phyloP scores from a whole-genome alignment of 1,140 invertebrate genomes.

The Rhyacophila brunnea region DNA sequence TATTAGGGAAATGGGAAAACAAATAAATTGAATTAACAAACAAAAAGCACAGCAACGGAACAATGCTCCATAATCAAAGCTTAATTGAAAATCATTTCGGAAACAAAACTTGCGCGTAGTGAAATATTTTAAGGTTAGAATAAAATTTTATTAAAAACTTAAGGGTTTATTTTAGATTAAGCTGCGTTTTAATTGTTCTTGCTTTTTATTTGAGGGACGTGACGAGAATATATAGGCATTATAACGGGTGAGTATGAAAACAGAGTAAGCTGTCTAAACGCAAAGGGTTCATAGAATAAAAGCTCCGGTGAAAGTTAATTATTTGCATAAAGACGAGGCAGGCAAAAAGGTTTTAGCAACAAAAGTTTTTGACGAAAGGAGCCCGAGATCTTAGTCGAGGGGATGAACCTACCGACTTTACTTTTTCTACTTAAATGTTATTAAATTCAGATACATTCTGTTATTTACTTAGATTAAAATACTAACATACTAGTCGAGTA shows the following conservation, averaged over 20 bases:
- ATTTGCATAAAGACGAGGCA: conserved; percentile 33
- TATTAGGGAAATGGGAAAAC: conserved; percentile 14
- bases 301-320: conserved; percentile 30
- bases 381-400: conserved; percentile 16
- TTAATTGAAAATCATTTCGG: conserved; percentile 29
- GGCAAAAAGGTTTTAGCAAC: conserved; percentile 25
- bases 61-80: conserved; percentile 32
- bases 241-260: background rate
- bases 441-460: background rate
- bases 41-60: conserved; percentile 23
- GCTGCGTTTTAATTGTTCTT: conserved; percentile 22
- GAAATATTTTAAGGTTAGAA: conserved; percentile 14
- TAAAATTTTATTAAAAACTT: conserved; percentile 1
- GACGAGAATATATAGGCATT: conserved; percentile 11
- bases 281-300: conserved; percentile 26
- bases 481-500: no score
- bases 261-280: conserved; percentile 1
- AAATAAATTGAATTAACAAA: conserved; percentile 33
- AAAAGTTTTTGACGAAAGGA: conserved; percentile 34
- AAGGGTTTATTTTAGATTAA: conserved; percentile 8
- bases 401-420: background rate
- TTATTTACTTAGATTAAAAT: no score
- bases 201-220: conserved; percentile 18
- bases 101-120: conserved; percentile 6
- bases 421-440: no score